A percentile compares a stretch with the other conserved stretches of the same genome.
Conservation (phyloP, 1,140 invertebrate genomes). For the Eriosoma lanigerum region DNA sequence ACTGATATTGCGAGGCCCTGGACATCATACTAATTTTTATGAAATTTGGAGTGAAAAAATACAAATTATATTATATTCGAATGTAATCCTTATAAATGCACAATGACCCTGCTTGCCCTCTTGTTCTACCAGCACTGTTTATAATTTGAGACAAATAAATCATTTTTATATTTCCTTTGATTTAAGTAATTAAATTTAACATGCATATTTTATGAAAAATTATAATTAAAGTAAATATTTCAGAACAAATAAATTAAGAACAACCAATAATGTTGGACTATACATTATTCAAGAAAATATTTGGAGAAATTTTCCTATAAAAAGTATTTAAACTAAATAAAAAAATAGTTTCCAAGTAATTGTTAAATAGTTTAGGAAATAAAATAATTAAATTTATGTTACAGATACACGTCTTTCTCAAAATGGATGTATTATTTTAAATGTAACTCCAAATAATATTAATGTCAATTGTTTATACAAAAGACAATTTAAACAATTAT, state of each 20-base stretch:
- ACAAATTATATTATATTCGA: too few species aligned
- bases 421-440: slow-evolving; percentile 2
- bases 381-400: background rate
- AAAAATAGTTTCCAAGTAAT: background rate
- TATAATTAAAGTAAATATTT: background rate
- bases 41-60: too few species aligned
- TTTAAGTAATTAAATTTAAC: too few species aligned
- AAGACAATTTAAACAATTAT: background rate
- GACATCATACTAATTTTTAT: too few species aligned
- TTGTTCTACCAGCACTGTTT: too few species aligned
- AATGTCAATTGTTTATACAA: background rate
- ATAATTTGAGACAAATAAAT: too few species aligned
- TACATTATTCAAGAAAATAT: background rate
- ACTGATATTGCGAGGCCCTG: too few species aligned
- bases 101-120: too few species aligned
- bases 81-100: too few species aligned
- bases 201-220: background rate
- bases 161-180: too few species aligned
- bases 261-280: background rate
- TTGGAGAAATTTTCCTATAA: slow-evolving; percentile 16
- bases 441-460: background rate
- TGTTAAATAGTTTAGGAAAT: too few species aligned
- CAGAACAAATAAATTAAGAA: background rate
- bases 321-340: slow-evolving; percentile 4
- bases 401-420: background rate